Evolutionary conservation across 2,113 vertebrate species (phyloP).

Genomic region (Ciconia stormi): DNA sequence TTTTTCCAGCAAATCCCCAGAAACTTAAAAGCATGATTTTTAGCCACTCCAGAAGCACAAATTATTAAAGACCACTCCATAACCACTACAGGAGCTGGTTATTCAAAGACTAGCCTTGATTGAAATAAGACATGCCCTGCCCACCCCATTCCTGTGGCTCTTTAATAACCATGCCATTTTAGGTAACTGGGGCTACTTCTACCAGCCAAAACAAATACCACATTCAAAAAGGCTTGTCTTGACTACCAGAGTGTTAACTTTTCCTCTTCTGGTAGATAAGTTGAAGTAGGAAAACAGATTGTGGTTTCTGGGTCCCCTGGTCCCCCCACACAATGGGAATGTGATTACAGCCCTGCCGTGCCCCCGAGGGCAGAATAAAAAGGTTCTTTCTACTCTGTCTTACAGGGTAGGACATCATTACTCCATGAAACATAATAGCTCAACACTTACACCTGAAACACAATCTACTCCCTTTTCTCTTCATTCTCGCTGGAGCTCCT

Average conservation of each 20-base stretch:
- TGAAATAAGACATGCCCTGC: background rate
- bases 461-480: slow-evolving; percentile 48
- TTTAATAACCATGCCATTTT: background rate
- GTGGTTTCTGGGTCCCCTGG: background rate
- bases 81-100: background rate
- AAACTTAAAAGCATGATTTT: background rate
- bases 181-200: slow-evolving; percentile 14
- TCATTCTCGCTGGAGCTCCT: slow-evolving; percentile 5
- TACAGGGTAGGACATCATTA: slow-evolving; percentile 43
- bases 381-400: slow-evolving; percentile 55
- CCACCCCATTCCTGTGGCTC: background rate
- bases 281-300: slow-evolving; percentile 26
- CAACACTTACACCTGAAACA: slow-evolving; percentile 66
- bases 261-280: background rate
- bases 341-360: background rate
- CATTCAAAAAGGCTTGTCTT: slow-evolving; percentile 3
- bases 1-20: background rate
- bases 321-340: slow-evolving; percentile 31
- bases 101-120: background rate
- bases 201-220: slow-evolving; percentile 45
- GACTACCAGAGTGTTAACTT: slow-evolving; percentile 9
- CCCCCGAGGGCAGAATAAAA: slow-evolving; percentile 38
- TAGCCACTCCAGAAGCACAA: background rate
- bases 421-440: slow-evolving; percentile 61
- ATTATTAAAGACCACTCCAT: background rate